These are phyloP conservation scores for Crocuta crocuta DNA, from an alignment of 2,113 vertebrate genomes.

Conservation along the genomic window DNA sequence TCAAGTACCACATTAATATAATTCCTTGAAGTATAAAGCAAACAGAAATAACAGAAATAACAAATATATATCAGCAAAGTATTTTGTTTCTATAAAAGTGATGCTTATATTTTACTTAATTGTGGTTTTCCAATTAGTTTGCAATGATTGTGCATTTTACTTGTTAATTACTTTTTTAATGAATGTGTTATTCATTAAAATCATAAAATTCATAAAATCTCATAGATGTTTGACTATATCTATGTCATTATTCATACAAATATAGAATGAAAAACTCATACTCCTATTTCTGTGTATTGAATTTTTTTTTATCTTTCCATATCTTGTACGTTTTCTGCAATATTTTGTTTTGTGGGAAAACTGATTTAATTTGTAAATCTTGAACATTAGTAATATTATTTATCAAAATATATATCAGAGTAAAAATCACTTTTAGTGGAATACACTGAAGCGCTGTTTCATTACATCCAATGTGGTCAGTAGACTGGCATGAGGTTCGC, in stretches of 20 bases:
- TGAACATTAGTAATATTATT: not conserved
- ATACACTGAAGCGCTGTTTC: not conserved
- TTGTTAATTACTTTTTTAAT: conserved; percentile 17
- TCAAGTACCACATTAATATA: not conserved
- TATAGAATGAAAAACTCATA: not conserved
- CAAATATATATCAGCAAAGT: not conserved
- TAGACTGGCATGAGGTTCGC: not conserved
- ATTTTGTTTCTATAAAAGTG: not conserved
- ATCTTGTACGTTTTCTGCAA: not conserved
- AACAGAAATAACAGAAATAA: not conserved
- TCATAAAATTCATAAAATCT: not conserved
- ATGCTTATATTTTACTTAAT: not conserved
- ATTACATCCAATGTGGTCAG: not conserved
- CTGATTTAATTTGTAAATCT: not conserved
- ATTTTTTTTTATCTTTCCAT: not conserved
- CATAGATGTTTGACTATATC: not conserved
- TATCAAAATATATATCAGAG: not conserved
- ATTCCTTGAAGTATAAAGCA: not conserved
- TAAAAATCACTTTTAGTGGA: not conserved
- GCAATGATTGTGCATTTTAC: not conserved
- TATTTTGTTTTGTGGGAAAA: not conserved
- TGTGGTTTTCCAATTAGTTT: not conserved
- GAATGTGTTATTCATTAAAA: not conserved
- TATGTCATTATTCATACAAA: not conserved
- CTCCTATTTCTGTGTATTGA: not conserved